Conservation (phyloP, 1,140 invertebrate genomes). For the Ceratosolen fusciceps region DNA sequence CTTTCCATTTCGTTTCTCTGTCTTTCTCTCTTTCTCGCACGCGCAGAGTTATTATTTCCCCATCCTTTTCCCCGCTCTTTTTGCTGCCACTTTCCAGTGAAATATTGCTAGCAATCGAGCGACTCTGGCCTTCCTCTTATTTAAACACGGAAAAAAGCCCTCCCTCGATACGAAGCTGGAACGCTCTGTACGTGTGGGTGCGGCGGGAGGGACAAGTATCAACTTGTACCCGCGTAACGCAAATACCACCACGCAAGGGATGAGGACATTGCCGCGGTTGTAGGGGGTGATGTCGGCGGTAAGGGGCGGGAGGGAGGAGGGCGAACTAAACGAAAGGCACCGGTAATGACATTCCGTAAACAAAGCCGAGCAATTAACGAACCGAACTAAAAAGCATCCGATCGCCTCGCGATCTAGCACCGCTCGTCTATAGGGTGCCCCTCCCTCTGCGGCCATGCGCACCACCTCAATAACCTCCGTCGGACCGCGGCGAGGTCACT, state of each 20-base stretch:
- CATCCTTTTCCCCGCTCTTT: not conserved
- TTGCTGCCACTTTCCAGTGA: not conserved
- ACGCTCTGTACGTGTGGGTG: no score
- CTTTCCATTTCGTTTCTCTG: no score
- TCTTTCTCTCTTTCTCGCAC: not conserved
- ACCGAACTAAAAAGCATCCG: conserved; percentile 39
- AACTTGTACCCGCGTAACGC: not conserved
- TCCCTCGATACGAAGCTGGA: not conserved
- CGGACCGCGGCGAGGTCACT: no score
- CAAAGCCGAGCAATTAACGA: conserved; percentile 59
- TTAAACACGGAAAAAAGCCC: conserved; percentile 18
- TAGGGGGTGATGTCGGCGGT: no score
- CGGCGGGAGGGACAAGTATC: not conserved
- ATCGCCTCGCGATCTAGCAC: not conserved
- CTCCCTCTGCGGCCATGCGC: no score
- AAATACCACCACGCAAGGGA: not conserved
- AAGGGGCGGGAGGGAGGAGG: not conserved
- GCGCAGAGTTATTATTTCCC: not conserved
- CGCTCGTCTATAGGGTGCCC: not conserved
- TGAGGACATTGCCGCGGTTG: not conserved
- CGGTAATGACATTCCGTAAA: conserved; percentile 57
- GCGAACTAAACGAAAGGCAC: conserved; percentile 6
- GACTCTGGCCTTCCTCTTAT: not conserved
- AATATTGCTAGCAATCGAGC: not conserved
- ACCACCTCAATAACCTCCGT: no score